phyloP scores from a whole-genome alignment of 2,113 vertebrate species.

The Centropristis striata region DNA sequence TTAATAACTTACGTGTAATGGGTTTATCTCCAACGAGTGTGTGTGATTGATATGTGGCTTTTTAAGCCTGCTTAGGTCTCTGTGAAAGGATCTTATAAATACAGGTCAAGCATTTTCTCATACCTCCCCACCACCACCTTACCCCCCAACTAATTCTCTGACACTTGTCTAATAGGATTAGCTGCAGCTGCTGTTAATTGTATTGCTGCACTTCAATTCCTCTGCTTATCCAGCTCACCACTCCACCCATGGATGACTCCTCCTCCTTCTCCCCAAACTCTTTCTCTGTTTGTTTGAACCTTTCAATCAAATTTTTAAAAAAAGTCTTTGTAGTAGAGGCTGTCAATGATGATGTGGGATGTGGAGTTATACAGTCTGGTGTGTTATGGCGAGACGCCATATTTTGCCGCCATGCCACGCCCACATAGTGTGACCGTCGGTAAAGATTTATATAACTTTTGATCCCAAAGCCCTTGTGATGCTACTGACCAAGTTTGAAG shows the following conservation, averaged over 20 bases:
- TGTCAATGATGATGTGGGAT: not conserved
- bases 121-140: conserved; percentile 51
- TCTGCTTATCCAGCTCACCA: conserved; percentile 46
- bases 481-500: too few relatives aligned
- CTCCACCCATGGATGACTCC: conserved; percentile 14
- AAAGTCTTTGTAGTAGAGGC: conserved; percentile 2
- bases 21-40: conserved; percentile 81
- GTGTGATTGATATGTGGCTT: conserved; percentile 81
- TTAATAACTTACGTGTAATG: conserved; percentile 82
- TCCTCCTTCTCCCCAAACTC: not conserved
- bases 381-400: too few relatives aligned
- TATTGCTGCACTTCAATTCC: conserved; percentile 77
- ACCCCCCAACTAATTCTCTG: conserved; percentile 70
- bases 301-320: conserved; percentile 51
- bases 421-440: too few relatives aligned
- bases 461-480: too few relatives aligned
- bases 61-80: conserved; percentile 84
- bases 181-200: conserved; percentile 82
- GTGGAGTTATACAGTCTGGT: too few relatives aligned
- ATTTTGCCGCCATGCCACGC: too few relatives aligned
- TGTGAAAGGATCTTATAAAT: conserved; percentile 83
- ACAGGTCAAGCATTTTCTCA: conserved; percentile 79
- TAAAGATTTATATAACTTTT: too few relatives aligned
- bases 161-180: conserved; percentile 85
- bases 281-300: conserved; percentile 11